Evolutionary conservation across 2,113 vertebrate genomes (phyloP).

Genomic region (Tylochromis polylepis): DNA sequence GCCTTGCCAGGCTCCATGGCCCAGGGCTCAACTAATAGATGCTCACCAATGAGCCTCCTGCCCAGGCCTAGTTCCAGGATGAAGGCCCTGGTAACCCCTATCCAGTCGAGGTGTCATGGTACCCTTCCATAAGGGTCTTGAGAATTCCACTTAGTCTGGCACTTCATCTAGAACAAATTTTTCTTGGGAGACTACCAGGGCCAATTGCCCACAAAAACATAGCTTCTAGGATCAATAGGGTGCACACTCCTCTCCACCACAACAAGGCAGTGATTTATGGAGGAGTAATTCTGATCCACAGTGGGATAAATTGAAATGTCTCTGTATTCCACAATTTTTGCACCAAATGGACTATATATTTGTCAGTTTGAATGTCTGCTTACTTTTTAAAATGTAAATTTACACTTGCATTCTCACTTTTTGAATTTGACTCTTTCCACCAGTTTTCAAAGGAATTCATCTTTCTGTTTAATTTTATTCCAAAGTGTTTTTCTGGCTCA

Average conservation of each 20-base stretch:
- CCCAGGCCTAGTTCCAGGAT: not conserved
- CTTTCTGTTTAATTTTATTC: too few species aligned
- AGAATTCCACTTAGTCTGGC: not conserved
- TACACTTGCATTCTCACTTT: too few species aligned
- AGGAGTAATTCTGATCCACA: not conserved
- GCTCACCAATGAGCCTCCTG: not conserved
- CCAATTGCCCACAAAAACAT: not conserved
- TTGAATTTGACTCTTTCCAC: too few species aligned
- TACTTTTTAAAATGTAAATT: too few species aligned
- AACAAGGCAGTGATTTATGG: not conserved
- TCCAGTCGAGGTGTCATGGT: not conserved
- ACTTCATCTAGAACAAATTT: not conserved
- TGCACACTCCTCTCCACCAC: fast-evolving
- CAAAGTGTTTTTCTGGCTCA: too few species aligned
- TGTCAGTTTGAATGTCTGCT: too few species aligned
- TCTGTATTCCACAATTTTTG: not conserved
- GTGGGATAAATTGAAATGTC: not conserved
- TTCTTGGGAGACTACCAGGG: not conserved
- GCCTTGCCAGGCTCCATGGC: not conserved
- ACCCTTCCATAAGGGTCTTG: not conserved
- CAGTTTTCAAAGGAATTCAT: too few species aligned
- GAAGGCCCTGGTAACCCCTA: not conserved
- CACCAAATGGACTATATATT: too few species aligned
- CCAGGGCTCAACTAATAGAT: not conserved
- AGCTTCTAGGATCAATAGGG: not conserved